phyloP scores from a whole-genome alignment of 2,888 invertebrate genomes.

The Clistopyga incitator region DNA sequence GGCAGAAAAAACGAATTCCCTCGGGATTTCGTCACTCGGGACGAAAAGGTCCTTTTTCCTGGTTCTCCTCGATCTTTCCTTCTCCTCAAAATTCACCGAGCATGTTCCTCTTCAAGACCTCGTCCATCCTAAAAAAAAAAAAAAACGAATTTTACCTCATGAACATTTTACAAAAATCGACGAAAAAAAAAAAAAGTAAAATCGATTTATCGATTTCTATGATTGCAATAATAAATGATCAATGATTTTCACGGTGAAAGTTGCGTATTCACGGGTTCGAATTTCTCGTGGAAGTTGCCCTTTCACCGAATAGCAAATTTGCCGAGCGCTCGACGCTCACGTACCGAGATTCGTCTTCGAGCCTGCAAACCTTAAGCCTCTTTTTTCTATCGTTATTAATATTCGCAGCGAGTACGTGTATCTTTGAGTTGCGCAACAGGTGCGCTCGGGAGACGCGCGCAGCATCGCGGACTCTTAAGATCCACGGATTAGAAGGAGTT shows the following conservation, averaged over 20 bases:
- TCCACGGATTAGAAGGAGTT: constrained; percentile 57
- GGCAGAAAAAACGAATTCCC: background rate
- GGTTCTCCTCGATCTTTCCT: background rate
- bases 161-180: background rate
- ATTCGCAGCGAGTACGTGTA: background rate
- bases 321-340: background rate
- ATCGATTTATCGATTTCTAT: background rate
- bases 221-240: background rate
- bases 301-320: constrained; percentile 40
- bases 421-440: constrained; percentile 18
- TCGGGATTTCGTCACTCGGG: constrained; percentile 5
- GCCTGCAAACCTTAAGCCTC: background rate
- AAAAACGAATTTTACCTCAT: background rate
- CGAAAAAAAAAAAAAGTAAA: background rate
- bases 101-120: constrained; percentile 29
- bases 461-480: constrained; percentile 29
- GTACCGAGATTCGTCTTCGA: background rate
- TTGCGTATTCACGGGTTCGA: background rate
- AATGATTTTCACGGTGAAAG: constrained; percentile 52
- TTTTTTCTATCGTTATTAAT: background rate
- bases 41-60: background rate
- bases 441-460: constrained; percentile 1
- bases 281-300: constrained; percentile 18
- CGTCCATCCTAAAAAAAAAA: constrained; percentile 52
- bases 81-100: constrained; percentile 38